Conservation (phyloP, 2,888 invertebrate genomes). For the Phyllotreta striolata region DNA sequence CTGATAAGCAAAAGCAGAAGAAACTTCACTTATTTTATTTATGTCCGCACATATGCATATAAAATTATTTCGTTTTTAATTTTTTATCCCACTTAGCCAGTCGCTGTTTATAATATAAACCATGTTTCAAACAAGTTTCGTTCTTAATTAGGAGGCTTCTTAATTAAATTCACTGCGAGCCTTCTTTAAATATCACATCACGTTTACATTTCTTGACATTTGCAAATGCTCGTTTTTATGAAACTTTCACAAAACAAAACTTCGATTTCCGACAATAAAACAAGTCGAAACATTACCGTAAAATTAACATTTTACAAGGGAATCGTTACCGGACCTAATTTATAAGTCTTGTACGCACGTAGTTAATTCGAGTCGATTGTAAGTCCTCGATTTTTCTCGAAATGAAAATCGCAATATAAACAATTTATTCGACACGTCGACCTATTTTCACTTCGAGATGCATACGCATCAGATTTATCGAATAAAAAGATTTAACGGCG, state of each 20-base stretch:
- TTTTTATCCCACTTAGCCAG: no score
- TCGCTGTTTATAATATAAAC: no score
- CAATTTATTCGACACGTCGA: conserved; percentile 34
- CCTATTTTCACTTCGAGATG: conserved; percentile 34
- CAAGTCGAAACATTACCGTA: conserved; percentile 5
- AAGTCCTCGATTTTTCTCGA: conserved; percentile 25
- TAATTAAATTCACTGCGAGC: not conserved
- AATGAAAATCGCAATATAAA: conserved; percentile 28
- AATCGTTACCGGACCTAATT: conserved; percentile 15
- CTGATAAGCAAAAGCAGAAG: conserved; percentile 3
- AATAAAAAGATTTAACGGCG: conserved; percentile 27
- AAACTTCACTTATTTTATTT: not conserved
- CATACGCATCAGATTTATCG: conserved; percentile 29
- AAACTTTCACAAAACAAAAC: conserved; percentile 17
- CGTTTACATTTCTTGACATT: conserved; percentile 13
- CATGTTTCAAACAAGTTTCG: no score
- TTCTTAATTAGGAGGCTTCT: no score
- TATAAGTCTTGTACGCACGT: conserved; percentile 1
- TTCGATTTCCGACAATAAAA: conserved; percentile 12
- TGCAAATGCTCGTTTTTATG: conserved; percentile 4
- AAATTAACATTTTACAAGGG: conserved; percentile 13
- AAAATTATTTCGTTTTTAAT: no score
- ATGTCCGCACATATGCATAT: no score
- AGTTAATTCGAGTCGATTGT: not conserved
- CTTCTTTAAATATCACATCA: conserved; percentile 11